Conservation (phyloP, 2,888 invertebrate species). For the Cremastinae sp. region DNA sequence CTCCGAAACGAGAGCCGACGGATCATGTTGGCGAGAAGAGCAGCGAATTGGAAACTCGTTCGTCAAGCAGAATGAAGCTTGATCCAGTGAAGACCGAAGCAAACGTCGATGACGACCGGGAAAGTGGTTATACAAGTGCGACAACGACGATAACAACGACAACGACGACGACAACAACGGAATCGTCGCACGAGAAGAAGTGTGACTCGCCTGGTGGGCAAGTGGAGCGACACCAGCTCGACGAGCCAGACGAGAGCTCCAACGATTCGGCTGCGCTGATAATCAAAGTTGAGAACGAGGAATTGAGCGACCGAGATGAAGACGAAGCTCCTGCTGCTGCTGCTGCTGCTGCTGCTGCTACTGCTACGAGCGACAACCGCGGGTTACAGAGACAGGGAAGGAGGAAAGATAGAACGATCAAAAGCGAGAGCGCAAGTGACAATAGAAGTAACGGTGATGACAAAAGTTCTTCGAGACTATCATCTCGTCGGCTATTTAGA, state of each 20-base stretch:
- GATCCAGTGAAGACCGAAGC: slow-evolving; percentile 11
- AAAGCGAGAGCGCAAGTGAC: slow-evolving; percentile 55
- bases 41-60: slow-evolving; percentile 14
- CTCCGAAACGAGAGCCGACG: slow-evolving; percentile 58
- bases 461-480: slow-evolving; percentile 60
- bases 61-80: slow-evolving; percentile 9
- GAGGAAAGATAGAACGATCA: slow-evolving; percentile 64
- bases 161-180: slow-evolving; percentile 43
- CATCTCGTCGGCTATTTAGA: slow-evolving; percentile 67
- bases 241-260: slow-evolving; percentile 78
- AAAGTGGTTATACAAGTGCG: neutral
- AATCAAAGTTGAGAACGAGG: slow-evolving; percentile 79
- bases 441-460: slow-evolving; percentile 73
- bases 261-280: slow-evolving; percentile 80
- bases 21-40: slow-evolving; percentile 42
- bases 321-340: slow-evolving; percentile 66
- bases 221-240: slow-evolving; percentile 65
- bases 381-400: slow-evolving; percentile 58
- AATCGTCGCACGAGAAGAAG: slow-evolving; percentile 8
- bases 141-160: slow-evolving; percentile 67
- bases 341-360: slow-evolving; percentile 56
- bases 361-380: slow-evolving; percentile 43
- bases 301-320: slow-evolving; percentile 78
- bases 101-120: slow-evolving; percentile 1
- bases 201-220: slow-evolving; percentile 15